Base-by-base conservation (phyloP, 2,113 vertebrate genomes). In the Zootoca vivipara region DNA sequence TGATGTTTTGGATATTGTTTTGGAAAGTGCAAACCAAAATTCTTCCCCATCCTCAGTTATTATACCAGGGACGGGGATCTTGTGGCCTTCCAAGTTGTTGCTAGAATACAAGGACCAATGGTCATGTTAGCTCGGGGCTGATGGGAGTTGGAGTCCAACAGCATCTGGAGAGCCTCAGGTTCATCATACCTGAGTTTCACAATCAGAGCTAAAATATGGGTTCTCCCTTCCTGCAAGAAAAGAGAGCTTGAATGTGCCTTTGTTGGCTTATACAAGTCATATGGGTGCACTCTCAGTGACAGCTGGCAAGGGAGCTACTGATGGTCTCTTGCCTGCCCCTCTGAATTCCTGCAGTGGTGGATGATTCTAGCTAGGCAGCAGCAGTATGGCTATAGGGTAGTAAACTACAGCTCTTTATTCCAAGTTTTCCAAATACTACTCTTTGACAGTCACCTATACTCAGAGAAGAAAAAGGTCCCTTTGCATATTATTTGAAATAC, bases 401-500 rank as follows among this genome's bases (percentile, higher is more conserved):
- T 78, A 28, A 78, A 70, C 30, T 83, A 33, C 6, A 46, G 38
- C 38, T 46, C 28, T 67, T 78, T 78, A 30, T 67, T 67, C 28
- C 38, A 24, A 30, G 40, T 78, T 86, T 56, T 46, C 22, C 64
- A 79, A n/a, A 86, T 67, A 70, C 18, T 79, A 18, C 28, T n/a
- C 22, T 42, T 24, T 78, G 67, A 67, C 7, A 16, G 18, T 20
- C 58, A 62, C 7, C 85, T 35, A 52, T 78, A 35, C n/a, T 24
- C 38, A 1, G 5, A 52, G 40, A 74, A n/a, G 12, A 28, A 33
- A 70, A 79, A 35, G 18, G 5, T 69, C 40, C 40, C 33, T 64
- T 78, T 82, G 62, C 74, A 46, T 82, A 33, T 73, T 58, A 67
- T 86, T 73, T 82, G 38, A 42, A 87, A 87, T 87, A 38, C 46